Conservation (phyloP, 2,113 vertebrate species). For the Apteryx owenii region DNA sequence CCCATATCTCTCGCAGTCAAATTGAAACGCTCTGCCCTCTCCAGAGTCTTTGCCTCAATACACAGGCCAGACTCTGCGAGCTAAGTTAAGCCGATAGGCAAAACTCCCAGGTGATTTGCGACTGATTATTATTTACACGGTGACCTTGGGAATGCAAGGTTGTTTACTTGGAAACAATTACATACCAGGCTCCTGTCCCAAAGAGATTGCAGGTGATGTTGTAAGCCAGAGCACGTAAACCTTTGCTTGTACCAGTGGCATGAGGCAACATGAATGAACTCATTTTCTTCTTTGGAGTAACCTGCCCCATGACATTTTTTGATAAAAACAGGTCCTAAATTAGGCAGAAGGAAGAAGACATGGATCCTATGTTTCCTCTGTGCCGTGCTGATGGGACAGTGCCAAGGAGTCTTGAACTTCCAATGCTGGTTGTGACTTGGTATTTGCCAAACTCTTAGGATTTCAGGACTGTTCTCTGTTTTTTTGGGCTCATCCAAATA, state of each 20-base stretch:
- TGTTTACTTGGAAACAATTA: not conserved
- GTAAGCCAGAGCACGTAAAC: not conserved
- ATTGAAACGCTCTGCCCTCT: fast-evolving
- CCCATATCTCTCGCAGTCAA: not conserved
- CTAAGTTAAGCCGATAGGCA: fast-evolving
- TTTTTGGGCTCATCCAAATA: not conserved
- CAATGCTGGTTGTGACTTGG: fast-evolving
- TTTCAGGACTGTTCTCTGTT: not conserved
- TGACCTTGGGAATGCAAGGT: not conserved
- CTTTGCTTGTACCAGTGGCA: not conserved
- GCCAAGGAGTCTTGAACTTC: fast-evolving
- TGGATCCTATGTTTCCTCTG: not conserved
- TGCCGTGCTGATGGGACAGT: not conserved
- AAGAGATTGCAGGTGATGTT: not conserved
- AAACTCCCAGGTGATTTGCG: not conserved
- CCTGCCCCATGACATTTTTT: not conserved
- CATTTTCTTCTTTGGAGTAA: not conserved
- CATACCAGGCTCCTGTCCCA: not conserved
- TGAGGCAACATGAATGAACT: not conserved
- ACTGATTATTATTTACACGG: not conserved
- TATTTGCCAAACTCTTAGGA: not conserved
- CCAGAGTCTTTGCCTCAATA: not conserved
- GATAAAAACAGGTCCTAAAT: not conserved
- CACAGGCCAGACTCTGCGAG: fast-evolving
- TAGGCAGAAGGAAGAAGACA: not conserved